Evolutionary conservation across 1,140 invertebrate genomes (phyloP).

Genomic region (Zaprionus davidi): DNA sequence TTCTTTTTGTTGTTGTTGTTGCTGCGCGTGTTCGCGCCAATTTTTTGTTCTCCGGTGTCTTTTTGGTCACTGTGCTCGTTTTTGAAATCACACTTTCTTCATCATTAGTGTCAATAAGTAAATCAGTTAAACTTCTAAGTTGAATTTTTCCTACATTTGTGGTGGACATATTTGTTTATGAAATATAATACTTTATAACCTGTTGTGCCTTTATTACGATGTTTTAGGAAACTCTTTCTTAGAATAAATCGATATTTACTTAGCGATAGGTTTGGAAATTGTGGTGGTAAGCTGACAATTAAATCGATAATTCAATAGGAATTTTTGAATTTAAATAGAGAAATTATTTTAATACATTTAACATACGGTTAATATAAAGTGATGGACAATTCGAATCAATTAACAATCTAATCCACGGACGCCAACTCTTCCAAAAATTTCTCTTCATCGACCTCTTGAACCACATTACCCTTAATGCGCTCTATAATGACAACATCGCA

Average conservation of each 20-base stretch:
- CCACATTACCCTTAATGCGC: constrained; percentile 6
- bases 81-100: not conserved
- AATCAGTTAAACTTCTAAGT: constrained; percentile 45
- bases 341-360: not conserved
- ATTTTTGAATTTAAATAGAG: not conserved
- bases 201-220: constrained; percentile 1
- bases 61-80: not conserved
- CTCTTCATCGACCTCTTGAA: constrained; percentile 1
- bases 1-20: constrained; percentile 57
- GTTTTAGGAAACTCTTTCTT: not conserved
- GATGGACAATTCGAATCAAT: not conserved
- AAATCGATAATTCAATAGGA: not conserved
- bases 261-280: not conserved
- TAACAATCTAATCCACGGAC: not conserved
- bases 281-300: not conserved
- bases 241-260: not conserved
- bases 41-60: constrained; percentile 56
- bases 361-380: not conserved
- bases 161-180: not conserved
- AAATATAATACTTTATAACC: not conserved
- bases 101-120: constrained; percentile 8
- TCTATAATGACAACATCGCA: constrained; percentile 22
- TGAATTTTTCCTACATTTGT: constrained; percentile 57
- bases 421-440: not conserved
- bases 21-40: constrained; percentile 48